A percentile compares a stretch with the other conserved stretches of the same genome.
Conservation (phyloP, 1,140 invertebrate genomes). For the Trichomalopsis sarcophagae region DNA sequence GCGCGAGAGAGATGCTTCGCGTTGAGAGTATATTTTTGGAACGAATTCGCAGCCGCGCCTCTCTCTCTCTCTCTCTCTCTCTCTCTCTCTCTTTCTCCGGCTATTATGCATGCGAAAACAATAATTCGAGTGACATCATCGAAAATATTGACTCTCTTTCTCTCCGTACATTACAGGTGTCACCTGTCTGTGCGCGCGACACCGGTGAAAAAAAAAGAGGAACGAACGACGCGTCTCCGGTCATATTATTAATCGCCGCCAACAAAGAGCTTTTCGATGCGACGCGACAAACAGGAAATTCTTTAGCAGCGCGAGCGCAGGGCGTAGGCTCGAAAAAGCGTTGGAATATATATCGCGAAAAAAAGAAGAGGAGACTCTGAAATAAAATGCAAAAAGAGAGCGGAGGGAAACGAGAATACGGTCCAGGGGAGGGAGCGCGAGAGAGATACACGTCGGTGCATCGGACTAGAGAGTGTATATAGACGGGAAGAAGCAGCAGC, state of each 20-base stretch:
- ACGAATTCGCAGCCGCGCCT: neutral
- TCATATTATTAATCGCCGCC: too few relatives aligned
- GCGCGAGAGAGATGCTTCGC: too few relatives aligned
- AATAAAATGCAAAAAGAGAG: neutral
- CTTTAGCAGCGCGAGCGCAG: too few relatives aligned
- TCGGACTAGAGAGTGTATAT: constrained; percentile 62
- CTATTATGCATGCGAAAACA: neutral
- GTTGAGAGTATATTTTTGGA: neutral
- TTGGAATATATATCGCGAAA: neutral
- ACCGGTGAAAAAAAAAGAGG: too few relatives aligned
- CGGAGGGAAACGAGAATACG: constrained; percentile 30
- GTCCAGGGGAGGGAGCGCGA: constrained; percentile 17
- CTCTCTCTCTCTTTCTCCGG: too few relatives aligned
- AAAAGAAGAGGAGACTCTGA: neutral
- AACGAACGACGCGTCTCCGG: too few relatives aligned
- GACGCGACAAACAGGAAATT: neutral
- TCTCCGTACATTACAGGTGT: too few relatives aligned
- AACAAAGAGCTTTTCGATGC: neutral
- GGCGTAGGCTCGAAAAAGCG: neutral
- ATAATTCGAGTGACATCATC: neutral
- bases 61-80: too few relatives aligned
- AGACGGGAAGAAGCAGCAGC: constrained; percentile 38
- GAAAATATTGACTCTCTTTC: neutral
- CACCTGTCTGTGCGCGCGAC: too few relatives aligned
- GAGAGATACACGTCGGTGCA: constrained; percentile 62